These are phyloP conservation scores for Bergia puertoricense DNA, from an alignment of 92 coral and sea anemone genomes.

Conservation along the genomic window DNA sequence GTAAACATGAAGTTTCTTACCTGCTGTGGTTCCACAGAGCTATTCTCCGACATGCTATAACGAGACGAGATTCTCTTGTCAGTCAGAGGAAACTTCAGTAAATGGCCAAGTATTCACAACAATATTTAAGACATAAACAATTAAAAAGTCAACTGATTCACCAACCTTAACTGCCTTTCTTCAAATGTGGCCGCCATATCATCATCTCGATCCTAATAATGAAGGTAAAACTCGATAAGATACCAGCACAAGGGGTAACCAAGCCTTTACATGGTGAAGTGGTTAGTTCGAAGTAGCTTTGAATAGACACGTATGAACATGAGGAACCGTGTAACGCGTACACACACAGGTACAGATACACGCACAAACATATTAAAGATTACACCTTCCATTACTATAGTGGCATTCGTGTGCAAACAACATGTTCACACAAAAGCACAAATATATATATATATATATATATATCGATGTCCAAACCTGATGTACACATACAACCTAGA, in stretches of 20 bases:
- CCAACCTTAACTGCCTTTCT: conserved; percentile 77
- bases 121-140: background rate
- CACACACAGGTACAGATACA: background rate
- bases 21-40: conserved; percentile 57
- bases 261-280: background rate
- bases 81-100: background rate
- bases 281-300: background rate
- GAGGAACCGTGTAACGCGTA: background rate
- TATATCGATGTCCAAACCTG: too few relatives aligned
- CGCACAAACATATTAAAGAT: background rate
- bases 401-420: background rate
- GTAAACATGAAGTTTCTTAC: background rate
- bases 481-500: background rate
- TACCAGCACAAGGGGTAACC: background rate
- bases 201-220: conserved; percentile 83
- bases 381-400: too few relatives aligned
- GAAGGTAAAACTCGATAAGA: background rate
- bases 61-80: background rate
- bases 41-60: conserved; percentile 37
- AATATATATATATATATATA: too few relatives aligned
- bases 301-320: too few relatives aligned
- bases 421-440: background rate
- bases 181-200: conserved; percentile 96
- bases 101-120: background rate
- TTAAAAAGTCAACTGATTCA: background rate